Evolutionary conservation across 1,140 invertebrate species (phyloP), one percentile per base, ranked within the genome.

Genomic region (Acromyrmex charruanus): DNA sequence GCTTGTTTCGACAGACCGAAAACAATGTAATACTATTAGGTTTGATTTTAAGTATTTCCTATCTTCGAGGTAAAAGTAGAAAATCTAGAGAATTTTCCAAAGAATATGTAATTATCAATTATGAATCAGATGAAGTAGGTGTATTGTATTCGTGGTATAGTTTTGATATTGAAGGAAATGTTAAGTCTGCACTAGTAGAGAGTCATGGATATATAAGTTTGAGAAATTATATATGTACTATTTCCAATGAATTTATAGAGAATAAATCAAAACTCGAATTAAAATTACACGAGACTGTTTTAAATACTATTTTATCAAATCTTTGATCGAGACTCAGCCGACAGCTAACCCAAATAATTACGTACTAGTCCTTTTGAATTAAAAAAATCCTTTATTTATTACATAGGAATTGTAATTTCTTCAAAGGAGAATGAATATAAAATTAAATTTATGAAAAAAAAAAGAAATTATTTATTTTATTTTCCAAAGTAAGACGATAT

Each of bases 1-100:
- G 77, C 59, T 31, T 86, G 14, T 86, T 86, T 58, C 63, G 69
- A 86, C 25, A 51, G 59, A 49, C 49, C 28, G 75, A 55, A 71
- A 71, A 71, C 10, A 51, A 51, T 51, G 9, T 51, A 71, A 51
- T 28, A 71, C 44, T 71, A 7, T 51, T 28, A 2, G 25, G 14
- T 51, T 51, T 51, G 3, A 71, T 69, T 69, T 69, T 69, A 71
- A 51, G 25, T 71, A 28, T 53, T 71, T 71, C 25, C 3, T 51
- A 51, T n/a, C 25, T 53, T 69, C n/a, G 18, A 51, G 44, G 2
- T 71, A 71, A 71, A 51, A 53, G 21, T 71, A 21, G 10, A 53
- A 71, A 71, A 51, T 71, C 14, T 25, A 69, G n/a, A 44, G 4
- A 44, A 69, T 69, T 69, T 69, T 68, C 65, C 35, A 68, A 68